Evolutionary conservation across 2,888 invertebrate species (phyloP).

Genomic region (Plebejus melissa): DNA sequence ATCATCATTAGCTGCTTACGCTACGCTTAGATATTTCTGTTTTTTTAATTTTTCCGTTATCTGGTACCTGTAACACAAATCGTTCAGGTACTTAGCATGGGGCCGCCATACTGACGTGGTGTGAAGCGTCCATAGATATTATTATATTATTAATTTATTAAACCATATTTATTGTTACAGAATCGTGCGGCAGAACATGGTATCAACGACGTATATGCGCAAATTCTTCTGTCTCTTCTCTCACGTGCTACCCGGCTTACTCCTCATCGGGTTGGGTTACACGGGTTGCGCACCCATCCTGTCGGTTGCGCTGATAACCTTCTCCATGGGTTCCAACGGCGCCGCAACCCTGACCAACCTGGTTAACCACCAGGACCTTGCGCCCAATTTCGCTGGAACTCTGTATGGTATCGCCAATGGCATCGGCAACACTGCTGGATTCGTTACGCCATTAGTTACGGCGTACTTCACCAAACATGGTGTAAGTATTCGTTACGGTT

Average conservation of each 20-base stretch:
- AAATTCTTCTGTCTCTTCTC: conserved; percentile 83
- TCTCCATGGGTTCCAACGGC: conserved; percentile 83
- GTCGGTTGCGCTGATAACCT: conserved; percentile 82
- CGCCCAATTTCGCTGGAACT: conserved; percentile 88
- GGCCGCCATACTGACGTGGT: too few species aligned
- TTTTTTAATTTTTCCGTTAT: too few species aligned
- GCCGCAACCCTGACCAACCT: conserved; percentile 81
- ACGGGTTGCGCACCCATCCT: conserved; percentile 81
- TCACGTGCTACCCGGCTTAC: conserved; percentile 74
- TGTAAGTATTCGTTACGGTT: conserved; percentile 50
- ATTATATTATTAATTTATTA: too few species aligned
- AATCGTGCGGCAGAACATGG: conserved; percentile 70
- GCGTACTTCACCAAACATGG: conserved; percentile 81
- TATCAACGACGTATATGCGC: conserved; percentile 77
- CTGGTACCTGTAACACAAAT: too few species aligned
- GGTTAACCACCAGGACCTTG: conserved; percentile 85
- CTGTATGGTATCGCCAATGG: conserved; percentile 88
- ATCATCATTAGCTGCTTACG: too few species aligned
- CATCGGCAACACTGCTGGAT: conserved; percentile 84
- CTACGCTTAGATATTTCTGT: too few species aligned
- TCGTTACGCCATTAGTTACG: conserved; percentile 85
- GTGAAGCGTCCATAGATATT: too few species aligned
- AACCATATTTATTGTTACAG: conserved; percentile 44
- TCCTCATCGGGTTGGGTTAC: conserved; percentile 77
- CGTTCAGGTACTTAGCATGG: too few species aligned